Base-by-base conservation (phyloP, 2,888 invertebrate genomes). In the Tachina lurida region DNA sequence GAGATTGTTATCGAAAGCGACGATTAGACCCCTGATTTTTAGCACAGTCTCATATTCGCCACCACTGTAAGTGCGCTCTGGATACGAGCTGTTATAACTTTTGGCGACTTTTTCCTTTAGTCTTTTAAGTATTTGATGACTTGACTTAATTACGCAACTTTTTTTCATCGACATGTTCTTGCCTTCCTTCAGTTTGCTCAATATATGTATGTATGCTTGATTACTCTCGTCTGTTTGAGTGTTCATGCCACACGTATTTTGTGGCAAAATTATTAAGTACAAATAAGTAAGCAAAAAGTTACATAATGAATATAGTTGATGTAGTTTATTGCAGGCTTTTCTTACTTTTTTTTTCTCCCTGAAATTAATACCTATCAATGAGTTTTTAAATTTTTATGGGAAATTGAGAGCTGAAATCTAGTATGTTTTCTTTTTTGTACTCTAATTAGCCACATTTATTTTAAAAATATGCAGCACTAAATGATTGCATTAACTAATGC, bases 131-230 rank as follows among this genome's bases (percentile, higher is more conserved):
- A 86, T 67, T 82, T 86, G 82, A 86, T 86, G 82, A 83, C 75
- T 83, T 86, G 83, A 86, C 79, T 83, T 86, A 83, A 86, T 86
- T 86, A 83, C 86, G 68, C 77, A 83, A 83, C 56, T 83, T 83
- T 81, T 31, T 31, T 75, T 13, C 56, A 68, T 56, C 45, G 17
- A n/a, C 70, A 49, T 43, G 13, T 49, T 45, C 47, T 41, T 41
- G 62, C 41, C 49, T 45, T 60, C 7, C 63, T 47, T 10, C 15
- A 17, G 45, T 65, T n/a, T 41, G 39, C 41, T 58, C 65, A 41
- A 31, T 43, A 56, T 12, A 43, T 3, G 3, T n/a, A 22, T 31
- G 2, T 31, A 31, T 58, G 10, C 10, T 2, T 41, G 43, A 52
- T 52, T 41, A 60, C 73, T 56, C 56, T 52, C 19, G 10, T 41